Conservation (phyloP, 2,113 vertebrate genomes). For the Falcunculus frontatus region DNA sequence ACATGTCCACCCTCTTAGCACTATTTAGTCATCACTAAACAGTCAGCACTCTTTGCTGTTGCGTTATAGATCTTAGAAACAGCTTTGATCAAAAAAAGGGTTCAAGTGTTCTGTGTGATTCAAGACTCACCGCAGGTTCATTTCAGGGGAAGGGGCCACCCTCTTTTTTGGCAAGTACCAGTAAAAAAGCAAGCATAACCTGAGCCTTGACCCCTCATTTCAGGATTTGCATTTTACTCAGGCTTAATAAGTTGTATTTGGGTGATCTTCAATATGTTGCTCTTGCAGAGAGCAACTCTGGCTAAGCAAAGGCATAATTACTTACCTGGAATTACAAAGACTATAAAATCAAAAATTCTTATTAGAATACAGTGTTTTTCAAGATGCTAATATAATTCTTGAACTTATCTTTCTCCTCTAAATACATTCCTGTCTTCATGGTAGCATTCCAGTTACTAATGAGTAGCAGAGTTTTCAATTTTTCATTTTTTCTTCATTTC, state of each 20-base stretch:
- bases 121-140: background rate
- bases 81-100: background rate
- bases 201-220: background rate
- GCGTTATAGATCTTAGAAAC: background rate
- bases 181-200: background rate
- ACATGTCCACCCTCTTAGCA: background rate
- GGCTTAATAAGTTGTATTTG: background rate
- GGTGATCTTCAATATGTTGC: background rate
- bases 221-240: background rate
- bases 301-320: background rate
- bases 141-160: background rate
- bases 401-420: background rate
- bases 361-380: background rate
- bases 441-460: background rate
- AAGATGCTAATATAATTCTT: background rate
- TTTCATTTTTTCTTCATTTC: background rate
- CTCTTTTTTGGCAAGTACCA: background rate
- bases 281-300: background rate
- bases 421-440: background rate
- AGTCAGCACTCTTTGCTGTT: background rate
- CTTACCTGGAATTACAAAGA: background rate
- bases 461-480: background rate
- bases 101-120: background rate
- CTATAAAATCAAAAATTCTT: background rate
- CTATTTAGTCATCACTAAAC: background rate